Conservation (phyloP, 2,797 vertebrate genomes). For the Myotis myotis region DNA sequence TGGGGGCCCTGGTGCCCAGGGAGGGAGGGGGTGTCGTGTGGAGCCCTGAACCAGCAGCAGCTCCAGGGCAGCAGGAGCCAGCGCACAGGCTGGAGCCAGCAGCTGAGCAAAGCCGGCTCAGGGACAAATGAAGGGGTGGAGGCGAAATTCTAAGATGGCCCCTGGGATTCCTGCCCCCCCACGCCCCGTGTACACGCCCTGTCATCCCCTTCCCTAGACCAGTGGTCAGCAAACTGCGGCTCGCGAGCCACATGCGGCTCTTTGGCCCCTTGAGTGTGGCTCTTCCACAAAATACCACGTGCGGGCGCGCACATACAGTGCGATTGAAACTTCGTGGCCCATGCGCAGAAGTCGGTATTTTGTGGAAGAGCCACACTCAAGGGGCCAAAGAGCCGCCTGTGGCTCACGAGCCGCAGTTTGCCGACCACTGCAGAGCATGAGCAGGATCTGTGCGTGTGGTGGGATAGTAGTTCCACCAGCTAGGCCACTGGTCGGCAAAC, state of each 20-base stretch:
- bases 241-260: no score
- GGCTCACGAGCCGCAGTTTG: no score
- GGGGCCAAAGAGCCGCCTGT: no score
- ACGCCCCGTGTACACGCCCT: background rate
- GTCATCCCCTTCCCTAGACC: background rate
- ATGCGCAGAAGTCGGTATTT: no score
- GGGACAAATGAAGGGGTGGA: background rate
- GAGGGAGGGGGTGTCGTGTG: background rate
- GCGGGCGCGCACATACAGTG: no score
- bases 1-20: background rate
- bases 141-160: constrained; percentile 4
- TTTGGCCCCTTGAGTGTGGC: no score
- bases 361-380: no score
- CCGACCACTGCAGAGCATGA: background rate
- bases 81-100: background rate
- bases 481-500: background rate
- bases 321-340: no score
- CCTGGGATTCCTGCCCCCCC: background rate
- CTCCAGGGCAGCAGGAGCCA: background rate
- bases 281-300: no score
- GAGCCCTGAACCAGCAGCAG: background rate
- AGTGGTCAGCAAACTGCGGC: no score
- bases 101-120: background rate
- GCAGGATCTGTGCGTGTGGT: background rate
- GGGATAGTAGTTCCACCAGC: background rate